A percentile compares a stretch with the other conserved stretches of the same genome.
These are phyloP conservation scores for Frankliniella intonsa DNA, from an alignment of 2,888 invertebrate species.

Conservation along the genomic window DNA sequence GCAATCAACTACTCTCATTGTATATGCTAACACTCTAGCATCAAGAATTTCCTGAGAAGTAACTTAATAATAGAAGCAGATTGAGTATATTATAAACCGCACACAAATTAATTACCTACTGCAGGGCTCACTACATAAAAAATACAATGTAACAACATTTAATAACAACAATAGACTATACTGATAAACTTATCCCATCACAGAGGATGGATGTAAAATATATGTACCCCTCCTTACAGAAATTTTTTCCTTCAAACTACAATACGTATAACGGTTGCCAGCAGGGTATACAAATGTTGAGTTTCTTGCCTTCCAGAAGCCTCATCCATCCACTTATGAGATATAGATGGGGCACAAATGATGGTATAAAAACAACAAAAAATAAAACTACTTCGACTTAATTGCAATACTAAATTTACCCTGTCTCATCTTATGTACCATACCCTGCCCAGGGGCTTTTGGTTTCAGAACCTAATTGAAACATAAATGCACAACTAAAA, in stretches of 20 bases:
- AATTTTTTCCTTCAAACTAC: too few relatives aligned
- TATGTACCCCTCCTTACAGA: too few relatives aligned
- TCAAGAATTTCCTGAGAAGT: too few relatives aligned
- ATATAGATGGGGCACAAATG: too few relatives aligned
- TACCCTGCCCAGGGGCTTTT: slow-evolving; percentile 1
- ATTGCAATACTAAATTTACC: background rate
- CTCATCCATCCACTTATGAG: too few relatives aligned
- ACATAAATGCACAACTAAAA: background rate
- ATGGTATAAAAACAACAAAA: background rate
- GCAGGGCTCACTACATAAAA: background rate
- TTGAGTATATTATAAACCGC: background rate
- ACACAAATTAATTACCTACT: background rate
- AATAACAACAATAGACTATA: slow-evolving; percentile 23
- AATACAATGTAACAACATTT: background rate
- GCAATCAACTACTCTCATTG: too few relatives aligned
- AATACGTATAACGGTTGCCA: too few relatives aligned
- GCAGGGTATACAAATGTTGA: too few relatives aligned
- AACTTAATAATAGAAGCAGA: too few relatives aligned
- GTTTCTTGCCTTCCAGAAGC: too few relatives aligned
- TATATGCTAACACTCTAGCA: too few relatives aligned
- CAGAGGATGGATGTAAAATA: background rate
- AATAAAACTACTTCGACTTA: background rate
- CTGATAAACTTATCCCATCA: slow-evolving; percentile 4
- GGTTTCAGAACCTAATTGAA: background rate
- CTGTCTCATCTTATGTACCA: background rate